Conservation (phyloP, 2,797 vertebrate genomes). For the Karalla daura region DNA sequence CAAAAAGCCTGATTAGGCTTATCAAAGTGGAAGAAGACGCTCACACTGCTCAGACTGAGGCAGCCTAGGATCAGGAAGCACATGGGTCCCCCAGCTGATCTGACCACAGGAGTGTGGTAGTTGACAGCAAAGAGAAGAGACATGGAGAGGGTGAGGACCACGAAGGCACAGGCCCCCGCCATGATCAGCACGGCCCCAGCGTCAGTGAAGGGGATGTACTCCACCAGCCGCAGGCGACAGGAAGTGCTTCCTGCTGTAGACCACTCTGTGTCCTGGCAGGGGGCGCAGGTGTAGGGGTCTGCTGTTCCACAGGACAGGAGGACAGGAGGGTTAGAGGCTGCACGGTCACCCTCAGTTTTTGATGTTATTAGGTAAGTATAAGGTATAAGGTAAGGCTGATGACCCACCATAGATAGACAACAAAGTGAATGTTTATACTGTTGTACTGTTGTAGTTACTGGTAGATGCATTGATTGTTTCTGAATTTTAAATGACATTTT, state of each 20-base stretch:
- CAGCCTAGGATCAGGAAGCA: slow-evolving; percentile 88
- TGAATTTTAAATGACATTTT: too few species aligned
- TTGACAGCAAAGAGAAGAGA: slow-evolving; percentile 80
- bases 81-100: slow-evolving; percentile 86
- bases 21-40: slow-evolving; percentile 85
- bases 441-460: too few species aligned
- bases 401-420: too few species aligned
- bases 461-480: too few species aligned
- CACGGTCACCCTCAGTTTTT: too few species aligned
- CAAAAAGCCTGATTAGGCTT: slow-evolving; percentile 74
- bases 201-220: slow-evolving; percentile 79
- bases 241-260: slow-evolving; percentile 74
- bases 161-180: slow-evolving; percentile 40
- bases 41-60: slow-evolving; percentile 71
- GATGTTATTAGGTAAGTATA: not conserved
- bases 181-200: slow-evolving; percentile 70
- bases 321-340: too few species aligned
- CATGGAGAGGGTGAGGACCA: slow-evolving; percentile 69
- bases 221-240: slow-evolving; percentile 75
- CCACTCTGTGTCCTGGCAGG: slow-evolving; percentile 83
- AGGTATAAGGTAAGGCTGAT: too few species aligned
- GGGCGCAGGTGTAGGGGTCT: not conserved
- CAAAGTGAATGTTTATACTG: too few species aligned
- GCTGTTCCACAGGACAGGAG: not conserved
- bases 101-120: slow-evolving; percentile 86